Percentiles rank a stretch among this genome's conserved stretches.
Evolutionary conservation across 2,888 invertebrate genomes (phyloP).

Genomic region (Machimus atricapillus): DNA sequence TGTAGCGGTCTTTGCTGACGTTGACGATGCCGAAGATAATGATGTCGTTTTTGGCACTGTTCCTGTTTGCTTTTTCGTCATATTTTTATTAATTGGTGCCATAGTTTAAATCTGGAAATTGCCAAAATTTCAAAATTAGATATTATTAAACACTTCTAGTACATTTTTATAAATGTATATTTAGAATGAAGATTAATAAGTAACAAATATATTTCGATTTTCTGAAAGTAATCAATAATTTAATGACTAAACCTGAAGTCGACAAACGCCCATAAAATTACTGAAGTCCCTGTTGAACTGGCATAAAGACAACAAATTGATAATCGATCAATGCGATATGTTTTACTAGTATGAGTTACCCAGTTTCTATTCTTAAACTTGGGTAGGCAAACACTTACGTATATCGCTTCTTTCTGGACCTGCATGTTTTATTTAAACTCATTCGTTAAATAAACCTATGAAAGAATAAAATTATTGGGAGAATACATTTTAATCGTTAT

Average conservation of each 20-base stretch:
- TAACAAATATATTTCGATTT: neutral
- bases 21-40: constrained; percentile 51
- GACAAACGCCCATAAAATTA: neutral
- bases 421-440: too few relatives aligned
- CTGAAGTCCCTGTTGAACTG: neutral
- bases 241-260: neutral
- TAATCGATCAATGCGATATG: neutral
- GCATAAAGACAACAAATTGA: neutral
- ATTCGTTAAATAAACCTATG: too few relatives aligned
- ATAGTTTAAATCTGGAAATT: neutral
- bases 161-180: neutral
- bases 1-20: constrained; percentile 41
- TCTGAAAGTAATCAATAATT: neutral
- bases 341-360: neutral
- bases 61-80: constrained; percentile 64
- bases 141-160: neutral
- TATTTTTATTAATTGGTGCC: constrained; percentile 37
- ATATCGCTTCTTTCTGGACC: too few relatives aligned
- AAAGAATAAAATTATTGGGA: too few relatives aligned
- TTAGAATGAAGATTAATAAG: too few relatives aligned
- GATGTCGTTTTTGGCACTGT: constrained; percentile 73
- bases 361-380: neutral
- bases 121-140: neutral
- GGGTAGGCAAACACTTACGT: too few relatives aligned
- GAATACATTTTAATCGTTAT: too few relatives aligned